These are phyloP conservation scores for Rhingia rostrata DNA, from an alignment of 2,888 invertebrate species.

Conservation along the genomic window DNA sequence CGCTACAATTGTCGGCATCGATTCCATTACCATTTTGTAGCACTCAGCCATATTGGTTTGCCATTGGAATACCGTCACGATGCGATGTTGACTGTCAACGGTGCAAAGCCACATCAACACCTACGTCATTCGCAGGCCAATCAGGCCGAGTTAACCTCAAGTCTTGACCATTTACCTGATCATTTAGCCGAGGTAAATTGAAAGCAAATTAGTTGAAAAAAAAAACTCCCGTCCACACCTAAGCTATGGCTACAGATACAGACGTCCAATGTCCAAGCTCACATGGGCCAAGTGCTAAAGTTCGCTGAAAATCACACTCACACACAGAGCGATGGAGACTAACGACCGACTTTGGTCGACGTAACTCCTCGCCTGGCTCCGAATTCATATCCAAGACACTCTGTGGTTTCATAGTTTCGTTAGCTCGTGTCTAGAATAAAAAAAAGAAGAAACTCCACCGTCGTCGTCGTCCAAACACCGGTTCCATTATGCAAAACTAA, in stretches of 20 bases:
- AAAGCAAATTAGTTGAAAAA: slow-evolving; percentile 6
- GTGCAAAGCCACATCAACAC: slow-evolving; percentile 28
- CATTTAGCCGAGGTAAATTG: slow-evolving; percentile 23
- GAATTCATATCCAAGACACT: slow-evolving; percentile 59
- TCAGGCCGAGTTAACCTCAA: slow-evolving; percentile 6
- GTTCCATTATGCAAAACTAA: slow-evolving; percentile 66
- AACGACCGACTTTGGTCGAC: slow-evolving; percentile 16
- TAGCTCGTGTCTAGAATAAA: slow-evolving; percentile 63
- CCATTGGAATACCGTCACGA: slow-evolving; percentile 34
- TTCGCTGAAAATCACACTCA: slow-evolving; percentile 20
- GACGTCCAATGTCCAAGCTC: slow-evolving; percentile 1
- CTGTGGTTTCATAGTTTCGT: slow-evolving; percentile 34
- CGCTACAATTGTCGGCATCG: slow-evolving; percentile 8
- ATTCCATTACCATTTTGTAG: slow-evolving; percentile 10
- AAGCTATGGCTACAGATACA: neutral
- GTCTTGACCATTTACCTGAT: slow-evolving; percentile 36
- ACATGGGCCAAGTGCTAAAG: slow-evolving; percentile 52
- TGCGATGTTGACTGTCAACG: slow-evolving; percentile 13
- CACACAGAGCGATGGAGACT: neutral
- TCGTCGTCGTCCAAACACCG: slow-evolving; percentile 24
- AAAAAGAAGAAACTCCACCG: neutral
- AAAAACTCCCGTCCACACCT: neutral
- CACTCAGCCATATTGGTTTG: slow-evolving; percentile 8
- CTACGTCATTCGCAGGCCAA: slow-evolving; percentile 39
- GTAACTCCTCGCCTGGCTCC: slow-evolving; percentile 17